Base-by-base conservation (phyloP, 2,888 invertebrate species). In the Dione vanillae region DNA sequence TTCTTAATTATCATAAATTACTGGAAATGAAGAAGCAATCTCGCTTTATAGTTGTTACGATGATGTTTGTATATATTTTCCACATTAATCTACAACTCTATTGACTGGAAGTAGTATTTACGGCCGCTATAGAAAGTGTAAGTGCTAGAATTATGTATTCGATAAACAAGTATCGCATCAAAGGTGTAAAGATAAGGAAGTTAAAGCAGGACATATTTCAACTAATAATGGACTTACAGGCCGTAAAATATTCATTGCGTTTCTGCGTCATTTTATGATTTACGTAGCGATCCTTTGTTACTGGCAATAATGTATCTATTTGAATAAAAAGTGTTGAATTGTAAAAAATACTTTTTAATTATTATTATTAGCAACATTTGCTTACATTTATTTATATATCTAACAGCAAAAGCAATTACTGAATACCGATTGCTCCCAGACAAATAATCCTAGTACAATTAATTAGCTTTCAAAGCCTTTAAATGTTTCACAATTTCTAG, bases 191-290 rank as follows among this genome's bases (percentile, higher is more conserved):
- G 72, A 72, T 74, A 69, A 68, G 74, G 69, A 74, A 74, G 73
- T 70, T 56, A 65, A 51, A 64, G 67, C 67, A 61, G 56, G 70
- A 68, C 67, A 68, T 73, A 71, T 65, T 65, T 69, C 69, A 67
- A 65, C 69, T 52, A 61, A 70, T 69, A 74, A 62, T 71, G 37
- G 52, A 67, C 67, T 71, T 70, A 72, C 68, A 66, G 67, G 43
- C 64, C 65, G 61, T 72, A 71, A 70, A 74, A 74, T 71, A 69
- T 73, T 74, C 68, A 70, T 70, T 68, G 65, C 70, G 49, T 69
- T 71, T 68, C 68, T 70, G 69, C 49, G 66, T 68, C 45, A 65
- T 35, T 71, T 75, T 68, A 71, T 65, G 65, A 67, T 71, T 65
- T 65, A 49, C 59, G 62, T 47, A 20, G 35, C 19, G 51, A 45